These are phyloP conservation scores for Diarsia brunnea DNA, from an alignment of 2,888 invertebrate genomes.

Conservation along the genomic window DNA sequence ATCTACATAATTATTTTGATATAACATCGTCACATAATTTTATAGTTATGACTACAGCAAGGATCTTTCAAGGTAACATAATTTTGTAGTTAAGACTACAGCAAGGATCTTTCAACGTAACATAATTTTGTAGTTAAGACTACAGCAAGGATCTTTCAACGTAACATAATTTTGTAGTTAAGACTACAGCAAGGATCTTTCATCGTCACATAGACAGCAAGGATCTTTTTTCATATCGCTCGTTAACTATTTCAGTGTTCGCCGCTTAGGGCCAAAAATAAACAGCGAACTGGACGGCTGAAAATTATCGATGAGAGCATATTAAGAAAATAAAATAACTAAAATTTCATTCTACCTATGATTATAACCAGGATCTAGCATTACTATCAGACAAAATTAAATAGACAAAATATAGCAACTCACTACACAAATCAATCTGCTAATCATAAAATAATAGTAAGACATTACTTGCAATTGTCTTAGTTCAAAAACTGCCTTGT, in stretches of 20 bases:
- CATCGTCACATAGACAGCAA: too few relatives aligned
- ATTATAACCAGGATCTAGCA: slow-evolving; percentile 10
- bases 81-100: too few relatives aligned
- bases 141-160: too few relatives aligned
- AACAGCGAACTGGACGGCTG: neutral
- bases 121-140: too few relatives aligned
- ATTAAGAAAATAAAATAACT: neutral
- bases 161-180: too few relatives aligned
- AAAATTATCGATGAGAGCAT: neutral
- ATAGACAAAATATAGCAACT: slow-evolving; percentile 21
- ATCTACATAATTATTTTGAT: too few relatives aligned
- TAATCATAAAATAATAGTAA: slow-evolving; percentile 20
- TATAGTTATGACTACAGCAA: too few relatives aligned
- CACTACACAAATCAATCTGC: slow-evolving; percentile 11
- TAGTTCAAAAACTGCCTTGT: slow-evolving; percentile 32
- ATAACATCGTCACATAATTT: too few relatives aligned
- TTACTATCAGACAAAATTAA: slow-evolving; percentile 26
- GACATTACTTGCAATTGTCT: slow-evolving; percentile 28
- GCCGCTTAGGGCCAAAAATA: neutral
- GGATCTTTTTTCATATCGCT: neutral
- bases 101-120: too few relatives aligned
- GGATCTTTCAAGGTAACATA: too few relatives aligned
- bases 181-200: neutral
- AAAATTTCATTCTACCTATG: neutral
- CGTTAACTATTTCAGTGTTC: neutral